phyloP scores from a whole-genome alignment of 23 tunicate genomes.

The Ciona savignyi region DNA sequence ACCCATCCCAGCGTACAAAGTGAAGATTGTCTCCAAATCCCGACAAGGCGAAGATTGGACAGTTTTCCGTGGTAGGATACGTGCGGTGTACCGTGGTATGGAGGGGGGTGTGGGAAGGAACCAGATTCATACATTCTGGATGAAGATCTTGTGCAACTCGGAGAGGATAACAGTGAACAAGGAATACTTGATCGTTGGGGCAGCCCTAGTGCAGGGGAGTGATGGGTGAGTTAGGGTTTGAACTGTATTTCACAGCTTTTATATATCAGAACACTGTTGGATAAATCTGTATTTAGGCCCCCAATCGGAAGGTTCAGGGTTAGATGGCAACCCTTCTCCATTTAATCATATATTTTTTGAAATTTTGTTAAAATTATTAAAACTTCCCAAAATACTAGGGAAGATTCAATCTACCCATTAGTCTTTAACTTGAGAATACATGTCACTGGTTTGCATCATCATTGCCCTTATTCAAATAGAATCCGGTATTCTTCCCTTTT shows the following conservation, averaged over 20 bases:
- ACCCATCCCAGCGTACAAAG: constrained; percentile 17
- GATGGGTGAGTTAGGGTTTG: constrained; percentile 26
- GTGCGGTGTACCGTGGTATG: neutral
- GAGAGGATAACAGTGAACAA: constrained; percentile 7
- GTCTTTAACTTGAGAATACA: too few relatives aligned
- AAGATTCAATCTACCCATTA: too few relatives aligned
- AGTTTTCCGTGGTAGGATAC: neutral
- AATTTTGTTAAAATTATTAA: too few relatives aligned
- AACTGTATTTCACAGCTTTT: neutral
- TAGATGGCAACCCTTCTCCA: too few relatives aligned
- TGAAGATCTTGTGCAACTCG: constrained; percentile 9
- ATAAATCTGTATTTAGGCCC: neutral
- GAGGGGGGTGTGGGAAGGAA: neutral
- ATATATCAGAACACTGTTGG: neutral
- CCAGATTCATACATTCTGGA: constrained; percentile 37
- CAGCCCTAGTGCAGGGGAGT: constrained; percentile 19
- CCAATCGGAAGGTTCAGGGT: too few relatives aligned
- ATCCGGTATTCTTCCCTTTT: too few relatives aligned
- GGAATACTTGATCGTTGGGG: constrained; percentile 39
- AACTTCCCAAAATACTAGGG: too few relatives aligned
- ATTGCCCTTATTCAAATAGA: too few relatives aligned
- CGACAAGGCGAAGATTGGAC: neutral
- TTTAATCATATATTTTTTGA: too few relatives aligned
- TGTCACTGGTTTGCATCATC: too few relatives aligned
- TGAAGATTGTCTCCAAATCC: constrained; percentile 5